phyloP scores from a whole-genome alignment of 2,113 vertebrate genomes.

The Pelvicachromis taeniatus region DNA sequence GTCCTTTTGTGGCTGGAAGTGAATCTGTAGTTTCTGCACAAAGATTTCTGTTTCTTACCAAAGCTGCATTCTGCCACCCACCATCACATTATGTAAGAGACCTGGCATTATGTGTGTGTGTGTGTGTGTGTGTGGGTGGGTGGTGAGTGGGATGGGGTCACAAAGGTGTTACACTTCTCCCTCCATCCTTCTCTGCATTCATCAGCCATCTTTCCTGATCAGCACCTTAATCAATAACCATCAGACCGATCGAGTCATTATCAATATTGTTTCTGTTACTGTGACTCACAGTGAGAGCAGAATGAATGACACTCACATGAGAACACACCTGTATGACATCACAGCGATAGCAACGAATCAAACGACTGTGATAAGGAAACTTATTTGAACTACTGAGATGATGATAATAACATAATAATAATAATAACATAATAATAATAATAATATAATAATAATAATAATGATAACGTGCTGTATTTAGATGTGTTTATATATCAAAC shows the following conservation, averaged over 20 bases:
- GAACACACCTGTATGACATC: neutral
- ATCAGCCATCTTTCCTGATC: neutral
- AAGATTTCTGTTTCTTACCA: conserved; percentile 15
- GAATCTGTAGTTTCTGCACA: neutral
- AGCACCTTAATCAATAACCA: neutral
- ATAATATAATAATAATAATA: too few relatives aligned
- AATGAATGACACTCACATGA: too few relatives aligned
- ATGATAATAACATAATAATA: neutral
- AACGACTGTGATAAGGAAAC: neutral
- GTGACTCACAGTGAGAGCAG: neutral
- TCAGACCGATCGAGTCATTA: neutral
- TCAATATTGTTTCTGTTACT: neutral
- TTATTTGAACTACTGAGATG: neutral
- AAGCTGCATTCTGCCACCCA: conserved; percentile 54
- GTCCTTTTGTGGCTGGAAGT: neutral
- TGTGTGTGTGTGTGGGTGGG: neutral
- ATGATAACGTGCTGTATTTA: too few relatives aligned
- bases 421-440: neutral
- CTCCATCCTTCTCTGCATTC: neutral
- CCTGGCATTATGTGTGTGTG: conserved; percentile 39
- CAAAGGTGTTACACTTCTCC: conserved; percentile 30
- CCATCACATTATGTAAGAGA: conserved; percentile 62
- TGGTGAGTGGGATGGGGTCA: conserved; percentile 53
- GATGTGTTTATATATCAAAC: too few relatives aligned
- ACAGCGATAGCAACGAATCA: too few relatives aligned